A percentile compares a stretch with the other conserved stretches of the same genome.
Evolutionary conservation across 2,888 invertebrate species (phyloP).

Genomic region (Metalampra italica): DNA sequence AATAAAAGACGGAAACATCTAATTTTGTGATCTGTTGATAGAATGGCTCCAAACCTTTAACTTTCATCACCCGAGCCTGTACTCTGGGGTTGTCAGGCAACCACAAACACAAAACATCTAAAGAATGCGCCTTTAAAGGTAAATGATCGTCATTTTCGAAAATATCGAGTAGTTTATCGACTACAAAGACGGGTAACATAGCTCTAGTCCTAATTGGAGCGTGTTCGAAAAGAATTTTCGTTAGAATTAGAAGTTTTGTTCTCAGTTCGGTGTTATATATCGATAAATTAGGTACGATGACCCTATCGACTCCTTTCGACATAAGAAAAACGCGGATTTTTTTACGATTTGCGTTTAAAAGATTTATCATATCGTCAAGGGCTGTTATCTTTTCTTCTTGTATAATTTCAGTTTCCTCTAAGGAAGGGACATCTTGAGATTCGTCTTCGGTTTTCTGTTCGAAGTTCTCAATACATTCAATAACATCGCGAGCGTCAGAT

Average conservation of each 20-base stretch:
- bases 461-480: constrained; percentile 24
- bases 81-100: constrained; percentile 51
- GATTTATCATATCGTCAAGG: constrained; percentile 32
- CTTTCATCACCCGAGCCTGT: constrained; percentile 56
- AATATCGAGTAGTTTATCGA: constrained; percentile 50
- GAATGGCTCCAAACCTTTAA: constrained; percentile 55
- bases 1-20: constrained; percentile 34
- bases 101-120: constrained; percentile 52
- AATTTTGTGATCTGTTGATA: constrained; percentile 49
- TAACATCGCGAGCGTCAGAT: neutral
- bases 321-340: constrained; percentile 45
- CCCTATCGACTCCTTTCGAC: constrained; percentile 43
- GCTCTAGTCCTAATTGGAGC: constrained; percentile 37
- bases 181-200: constrained; percentile 36
- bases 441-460: constrained; percentile 19
- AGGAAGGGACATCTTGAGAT: constrained; percentile 15
- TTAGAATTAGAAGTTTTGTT: constrained; percentile 32
- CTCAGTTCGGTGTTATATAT: constrained; percentile 30
- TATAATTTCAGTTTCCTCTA: constrained; percentile 26
- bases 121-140: constrained; percentile 40
- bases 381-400: constrained; percentile 30
- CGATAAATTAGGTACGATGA: constrained; percentile 34
- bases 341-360: constrained; percentile 26
- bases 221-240: constrained; percentile 41
- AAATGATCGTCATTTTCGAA: constrained; percentile 46